phyloP scores from a whole-genome alignment of 2,797 vertebrate species.

The Threskiornis aethiopicus region DNA sequence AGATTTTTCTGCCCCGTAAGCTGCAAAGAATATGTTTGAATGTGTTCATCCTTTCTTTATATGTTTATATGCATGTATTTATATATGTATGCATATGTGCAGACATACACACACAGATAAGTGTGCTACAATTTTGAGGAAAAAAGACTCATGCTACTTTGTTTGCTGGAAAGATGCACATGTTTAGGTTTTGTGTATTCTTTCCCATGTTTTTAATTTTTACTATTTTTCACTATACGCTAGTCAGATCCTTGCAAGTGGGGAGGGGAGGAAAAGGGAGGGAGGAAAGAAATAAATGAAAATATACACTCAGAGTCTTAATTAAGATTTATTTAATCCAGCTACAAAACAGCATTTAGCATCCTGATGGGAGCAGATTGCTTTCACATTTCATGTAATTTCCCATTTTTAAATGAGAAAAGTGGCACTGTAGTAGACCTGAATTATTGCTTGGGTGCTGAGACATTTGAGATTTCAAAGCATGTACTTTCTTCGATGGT shows the following conservation, averaged over 20 bases:
- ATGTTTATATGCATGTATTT: not conserved
- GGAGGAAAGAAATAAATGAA: slow-evolving; percentile 24
- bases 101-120: not conserved
- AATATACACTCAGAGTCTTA: not conserved
- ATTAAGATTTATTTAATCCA: slow-evolving; percentile 63
- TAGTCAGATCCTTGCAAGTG: not conserved
- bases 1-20: slow-evolving; percentile 8
- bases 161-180: not conserved
- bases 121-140: not conserved
- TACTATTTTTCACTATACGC: not conserved
- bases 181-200: not conserved
- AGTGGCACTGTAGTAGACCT: not conserved
- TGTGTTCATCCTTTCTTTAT: not conserved
- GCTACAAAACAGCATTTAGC: slow-evolving; percentile 51
- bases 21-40: not conserved
- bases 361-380: slow-evolving; percentile 54
- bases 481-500: not conserved
- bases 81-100: not conserved
- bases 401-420: slow-evolving; percentile 38
- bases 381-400: slow-evolving; percentile 37
- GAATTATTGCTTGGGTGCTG: not conserved
- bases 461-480: not conserved
- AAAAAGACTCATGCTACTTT: not conserved
- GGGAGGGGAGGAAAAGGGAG: not conserved
- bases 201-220: not conserved